phyloP scores from a whole-genome alignment of 2,113 vertebrate genomes.

The Pomatostomus ruficeps region DNA sequence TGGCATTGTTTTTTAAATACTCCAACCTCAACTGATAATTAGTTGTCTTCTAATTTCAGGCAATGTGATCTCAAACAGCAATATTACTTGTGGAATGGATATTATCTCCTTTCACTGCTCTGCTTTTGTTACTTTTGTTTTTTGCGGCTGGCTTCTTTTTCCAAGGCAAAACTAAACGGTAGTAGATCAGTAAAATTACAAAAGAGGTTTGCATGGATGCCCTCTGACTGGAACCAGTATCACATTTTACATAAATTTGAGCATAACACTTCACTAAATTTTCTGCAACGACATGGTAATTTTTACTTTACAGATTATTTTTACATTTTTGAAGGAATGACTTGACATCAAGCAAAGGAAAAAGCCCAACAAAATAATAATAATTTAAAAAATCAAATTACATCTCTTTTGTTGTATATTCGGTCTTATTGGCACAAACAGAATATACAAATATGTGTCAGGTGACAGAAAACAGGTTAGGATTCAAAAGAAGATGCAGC shows the following conservation, averaged over 20 bases:
- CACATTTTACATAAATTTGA: background rate
- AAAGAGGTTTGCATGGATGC: background rate
- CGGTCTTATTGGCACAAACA: background rate
- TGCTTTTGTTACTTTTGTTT: background rate
- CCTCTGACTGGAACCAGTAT: background rate
- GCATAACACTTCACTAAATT: background rate
- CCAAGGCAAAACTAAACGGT: background rate
- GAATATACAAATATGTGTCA: background rate
- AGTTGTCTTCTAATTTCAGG: background rate
- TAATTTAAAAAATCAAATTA: fast-evolving
- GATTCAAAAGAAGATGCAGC: background rate
- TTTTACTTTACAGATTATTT: background rate
- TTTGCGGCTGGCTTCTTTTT: background rate
- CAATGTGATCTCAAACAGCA: background rate
- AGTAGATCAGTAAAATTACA: background rate
- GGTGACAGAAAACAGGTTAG: background rate
- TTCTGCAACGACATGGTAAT: background rate
- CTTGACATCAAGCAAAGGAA: background rate
- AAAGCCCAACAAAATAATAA: background rate
- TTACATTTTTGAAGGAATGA: background rate
- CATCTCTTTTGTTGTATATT: background rate
- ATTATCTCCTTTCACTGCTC: background rate
- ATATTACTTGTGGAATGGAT: background rate
- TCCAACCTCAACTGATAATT: background rate
- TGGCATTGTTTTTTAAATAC: background rate